phyloP scores from a whole-genome alignment of 2,888 invertebrate species.

The Arctia plantaginis region DNA sequence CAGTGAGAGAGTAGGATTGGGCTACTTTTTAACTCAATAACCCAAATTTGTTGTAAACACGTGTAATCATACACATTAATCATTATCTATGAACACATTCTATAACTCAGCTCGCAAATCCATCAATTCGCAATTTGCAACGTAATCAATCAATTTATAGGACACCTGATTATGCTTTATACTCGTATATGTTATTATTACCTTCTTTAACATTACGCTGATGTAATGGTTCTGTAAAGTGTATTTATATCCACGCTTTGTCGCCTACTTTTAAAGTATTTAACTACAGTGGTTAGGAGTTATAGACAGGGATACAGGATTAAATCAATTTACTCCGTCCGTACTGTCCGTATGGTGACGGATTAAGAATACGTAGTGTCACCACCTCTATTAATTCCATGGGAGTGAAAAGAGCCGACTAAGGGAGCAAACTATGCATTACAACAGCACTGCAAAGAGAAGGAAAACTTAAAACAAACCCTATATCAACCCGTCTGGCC shows the following conservation, averaged over 20 bases:
- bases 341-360: too few relatives aligned
- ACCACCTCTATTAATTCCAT: too few relatives aligned
- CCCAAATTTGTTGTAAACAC: neutral
- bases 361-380: too few relatives aligned
- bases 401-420: too few relatives aligned
- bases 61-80: conserved; percentile 18
- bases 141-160: conserved; percentile 21
- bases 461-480: too few relatives aligned
- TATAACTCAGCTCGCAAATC: conserved; percentile 12
- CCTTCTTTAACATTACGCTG: neutral
- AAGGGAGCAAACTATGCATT: too few relatives aligned
- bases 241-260: neutral
- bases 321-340: neutral
- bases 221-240: neutral
- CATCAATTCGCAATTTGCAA: conserved; percentile 15
- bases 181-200: too few relatives aligned
- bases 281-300: neutral
- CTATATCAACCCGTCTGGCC: too few relatives aligned
- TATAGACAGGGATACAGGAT: neutral
- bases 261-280: neutral
- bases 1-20: too few relatives aligned
- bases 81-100: conserved; percentile 19
- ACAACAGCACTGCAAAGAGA: too few relatives aligned
- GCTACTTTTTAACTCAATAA: too few relatives aligned
- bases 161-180: conserved; percentile 6